Conservation (phyloP, 2,797 vertebrate species). For the Notolepis coatsorum region DNA sequence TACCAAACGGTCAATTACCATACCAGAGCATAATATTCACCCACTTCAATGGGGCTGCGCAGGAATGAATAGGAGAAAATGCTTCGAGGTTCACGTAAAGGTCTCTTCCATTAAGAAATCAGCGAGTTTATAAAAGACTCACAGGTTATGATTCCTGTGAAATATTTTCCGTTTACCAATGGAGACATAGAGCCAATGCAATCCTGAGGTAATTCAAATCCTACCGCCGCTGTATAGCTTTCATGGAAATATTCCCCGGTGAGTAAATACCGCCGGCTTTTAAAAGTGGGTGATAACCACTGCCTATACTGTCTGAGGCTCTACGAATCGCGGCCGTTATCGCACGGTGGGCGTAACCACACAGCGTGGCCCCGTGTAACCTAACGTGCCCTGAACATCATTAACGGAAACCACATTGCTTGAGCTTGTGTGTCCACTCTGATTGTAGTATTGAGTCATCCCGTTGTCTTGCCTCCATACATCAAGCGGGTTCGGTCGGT, state of each 20-base stretch:
- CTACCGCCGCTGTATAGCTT: conserved; percentile 29
- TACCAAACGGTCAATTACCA: conserved; percentile 65
- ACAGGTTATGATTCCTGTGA: conserved; percentile 39
- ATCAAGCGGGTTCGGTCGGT: neutral
- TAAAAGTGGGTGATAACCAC: conserved; percentile 31
- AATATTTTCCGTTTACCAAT: conserved; percentile 43
- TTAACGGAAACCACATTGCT: conserved; percentile 33
- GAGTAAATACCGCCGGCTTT: conserved; percentile 42
- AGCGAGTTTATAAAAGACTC: conserved; percentile 32
- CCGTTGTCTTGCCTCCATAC: neutral
- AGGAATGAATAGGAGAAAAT: conserved; percentile 56
- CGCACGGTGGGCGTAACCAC: conserved; percentile 16
- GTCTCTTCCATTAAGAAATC: conserved; percentile 57
- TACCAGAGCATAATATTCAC: conserved; percentile 57
- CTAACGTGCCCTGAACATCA: conserved; percentile 15
- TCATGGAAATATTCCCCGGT: conserved; percentile 33
- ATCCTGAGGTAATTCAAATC: conserved; percentile 45
- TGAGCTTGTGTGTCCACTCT: too few relatives aligned
- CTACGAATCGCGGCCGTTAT: conserved; percentile 14
- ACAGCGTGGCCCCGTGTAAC: conserved; percentile 12
- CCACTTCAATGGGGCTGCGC: conserved; percentile 40
- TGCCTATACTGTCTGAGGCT: conserved; percentile 6
- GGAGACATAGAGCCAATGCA: conserved; percentile 25
- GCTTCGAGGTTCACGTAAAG: conserved; percentile 61
- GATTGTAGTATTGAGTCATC: conserved; percentile 14